Conservation (phyloP, 2,113 vertebrate species). For the Heloderma charlesbogerti region DNA sequence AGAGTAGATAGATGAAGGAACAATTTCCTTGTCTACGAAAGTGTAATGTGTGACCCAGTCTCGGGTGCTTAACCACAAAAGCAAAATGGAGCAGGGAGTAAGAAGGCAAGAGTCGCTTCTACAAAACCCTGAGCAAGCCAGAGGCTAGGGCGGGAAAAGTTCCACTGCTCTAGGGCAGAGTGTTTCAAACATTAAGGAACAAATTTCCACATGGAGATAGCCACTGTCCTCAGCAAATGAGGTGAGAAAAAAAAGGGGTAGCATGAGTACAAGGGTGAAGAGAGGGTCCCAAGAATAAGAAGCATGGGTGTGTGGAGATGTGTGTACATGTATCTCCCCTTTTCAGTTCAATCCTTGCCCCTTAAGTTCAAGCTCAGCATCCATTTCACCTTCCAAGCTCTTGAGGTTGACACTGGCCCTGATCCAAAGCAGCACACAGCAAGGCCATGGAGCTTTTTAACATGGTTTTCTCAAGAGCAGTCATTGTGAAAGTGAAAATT, state of each 20-base stretch:
- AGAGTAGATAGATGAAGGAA: background rate
- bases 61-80: background rate
- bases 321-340: background rate
- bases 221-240: too few species aligned
- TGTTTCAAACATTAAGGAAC: background rate
- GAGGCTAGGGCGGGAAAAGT: too few species aligned
- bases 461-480: background rate
- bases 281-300: background rate
- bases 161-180: too few species aligned
- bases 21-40: background rate
- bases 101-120: background rate
- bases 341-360: background rate
- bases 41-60: too few species aligned
- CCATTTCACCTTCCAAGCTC: background rate
- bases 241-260: background rate
- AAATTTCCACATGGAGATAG: background rate
- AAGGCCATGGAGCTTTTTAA: background rate
- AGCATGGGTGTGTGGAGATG: background rate
- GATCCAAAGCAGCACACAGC: background rate
- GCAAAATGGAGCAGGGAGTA: background rate
- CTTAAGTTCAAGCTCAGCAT: background rate
- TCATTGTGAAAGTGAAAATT: background rate
- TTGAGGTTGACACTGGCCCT: too few species aligned
- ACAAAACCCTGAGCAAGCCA: background rate
- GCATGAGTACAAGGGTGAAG: background rate